A percentile compares a stretch with the other conserved stretches of the same genome.
phyloP scores from a whole-genome alignment of 92 coral and sea anemone genomes.

The Nematostella vectensis region DNA sequence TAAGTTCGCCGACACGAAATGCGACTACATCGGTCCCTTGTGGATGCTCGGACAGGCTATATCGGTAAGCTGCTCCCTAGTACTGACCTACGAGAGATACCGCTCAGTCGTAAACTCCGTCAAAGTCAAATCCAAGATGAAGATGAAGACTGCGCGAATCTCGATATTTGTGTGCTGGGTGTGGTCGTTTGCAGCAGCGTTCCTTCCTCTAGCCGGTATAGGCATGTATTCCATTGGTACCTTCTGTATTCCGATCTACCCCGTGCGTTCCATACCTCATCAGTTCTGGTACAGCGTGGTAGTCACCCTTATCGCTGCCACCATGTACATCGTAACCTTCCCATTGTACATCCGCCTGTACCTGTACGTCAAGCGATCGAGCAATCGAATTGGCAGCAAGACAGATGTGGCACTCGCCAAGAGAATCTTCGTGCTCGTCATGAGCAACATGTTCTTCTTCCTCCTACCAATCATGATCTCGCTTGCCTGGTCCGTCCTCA shows the following conservation, averaged over 20 bases:
- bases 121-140: slow-evolving; percentile 46
- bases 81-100: slow-evolving; percentile 59
- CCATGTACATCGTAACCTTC: slow-evolving; percentile 38
- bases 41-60: slow-evolving; percentile 60
- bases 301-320: slow-evolving; percentile 32
- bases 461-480: slow-evolving; percentile 45
- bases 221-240: slow-evolving; percentile 68
- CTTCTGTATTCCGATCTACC: slow-evolving; percentile 66
- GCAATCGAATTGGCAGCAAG: slow-evolving; percentile 31
- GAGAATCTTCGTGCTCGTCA: slow-evolving; percentile 52
- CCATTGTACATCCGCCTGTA: slow-evolving; percentile 50
- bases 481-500: slow-evolving; percentile 35
- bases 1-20: slow-evolving; percentile 30
- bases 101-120: slow-evolving; percentile 55
- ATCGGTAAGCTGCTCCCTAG: slow-evolving; percentile 39
- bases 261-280: slow-evolving; percentile 53
- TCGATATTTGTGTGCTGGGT: slow-evolving; percentile 42
- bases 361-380: slow-evolving; percentile 42
- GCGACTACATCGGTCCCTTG: slow-evolving; percentile 56
- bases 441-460: slow-evolving; percentile 77
- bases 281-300: slow-evolving; percentile 58
- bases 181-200: slow-evolving; percentile 36
- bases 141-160: slow-evolving; percentile 26
- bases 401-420: slow-evolving; percentile 50
- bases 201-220: slow-evolving; percentile 43